These are phyloP conservation scores for Oeneis ivallda DNA, from an alignment of 2,888 invertebrate genomes.

Conservation along the genomic window DNA sequence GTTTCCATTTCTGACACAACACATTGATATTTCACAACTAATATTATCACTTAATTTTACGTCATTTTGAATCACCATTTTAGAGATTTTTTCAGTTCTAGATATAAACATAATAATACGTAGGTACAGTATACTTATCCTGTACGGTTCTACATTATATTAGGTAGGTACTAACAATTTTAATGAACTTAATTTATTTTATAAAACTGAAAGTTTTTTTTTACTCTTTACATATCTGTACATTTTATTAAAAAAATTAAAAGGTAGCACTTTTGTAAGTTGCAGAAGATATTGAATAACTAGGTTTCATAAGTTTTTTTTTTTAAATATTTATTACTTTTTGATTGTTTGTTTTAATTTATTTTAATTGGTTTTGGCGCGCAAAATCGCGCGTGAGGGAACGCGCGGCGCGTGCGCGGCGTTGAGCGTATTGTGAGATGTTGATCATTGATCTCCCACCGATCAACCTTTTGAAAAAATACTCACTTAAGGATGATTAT, in stretches of 20 bases:
- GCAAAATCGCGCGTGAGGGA: slow-evolving; percentile 53
- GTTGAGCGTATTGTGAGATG: slow-evolving; percentile 52
- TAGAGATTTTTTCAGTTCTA: background rate
- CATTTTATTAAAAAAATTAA: too few relatives aligned
- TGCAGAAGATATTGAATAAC: too few relatives aligned
- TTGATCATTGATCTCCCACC: slow-evolving; percentile 60
- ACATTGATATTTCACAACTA: slow-evolving; percentile 10
- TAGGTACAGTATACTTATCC: too few relatives aligned
- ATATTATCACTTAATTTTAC: background rate
- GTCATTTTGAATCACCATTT: slow-evolving; percentile 12
- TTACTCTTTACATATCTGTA: too few relatives aligned
- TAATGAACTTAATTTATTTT: background rate
- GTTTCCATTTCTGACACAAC: slow-evolving; percentile 46
- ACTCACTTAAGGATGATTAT: too few relatives aligned
- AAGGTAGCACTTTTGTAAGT: too few relatives aligned
- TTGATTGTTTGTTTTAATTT: background rate
- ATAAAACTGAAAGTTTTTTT: too few relatives aligned
- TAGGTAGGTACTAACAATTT: background rate
- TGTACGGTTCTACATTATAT: background rate
- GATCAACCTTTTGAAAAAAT: slow-evolving; percentile 54
- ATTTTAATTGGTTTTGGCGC: background rate
- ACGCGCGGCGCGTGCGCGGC: slow-evolving; percentile 68
- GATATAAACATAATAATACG: too few relatives aligned
- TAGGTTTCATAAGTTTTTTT: background rate
- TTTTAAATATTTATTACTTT: background rate